phyloP scores from a whole-genome alignment of 1,140 invertebrate species.

The Camponotus floridanus region DNA sequence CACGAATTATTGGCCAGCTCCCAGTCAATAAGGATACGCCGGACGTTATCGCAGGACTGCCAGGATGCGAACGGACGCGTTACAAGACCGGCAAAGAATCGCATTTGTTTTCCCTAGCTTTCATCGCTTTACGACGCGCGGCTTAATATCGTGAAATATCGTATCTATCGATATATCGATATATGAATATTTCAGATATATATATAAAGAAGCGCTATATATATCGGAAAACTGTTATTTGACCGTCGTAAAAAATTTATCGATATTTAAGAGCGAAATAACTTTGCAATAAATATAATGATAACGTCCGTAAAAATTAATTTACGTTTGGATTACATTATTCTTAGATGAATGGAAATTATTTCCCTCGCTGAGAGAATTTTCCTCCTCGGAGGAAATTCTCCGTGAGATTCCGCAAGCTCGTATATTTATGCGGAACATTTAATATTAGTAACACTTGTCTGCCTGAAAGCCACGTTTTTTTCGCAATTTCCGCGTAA shows the following conservation, averaged over 20 bases:
- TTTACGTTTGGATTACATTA: background rate
- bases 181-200: slow-evolving; percentile 35
- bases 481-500: slow-evolving; percentile 55
- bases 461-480: slow-evolving; percentile 34
- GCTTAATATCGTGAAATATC: slow-evolving; percentile 15
- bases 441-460: slow-evolving; percentile 59
- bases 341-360: slow-evolving; percentile 19
- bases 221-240: slow-evolving; percentile 21
- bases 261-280: slow-evolving; percentile 24
- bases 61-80: slow-evolving; percentile 32
- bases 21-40: slow-evolving; percentile 52
- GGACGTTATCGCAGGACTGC: slow-evolving; percentile 50
- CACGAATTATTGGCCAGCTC: slow-evolving; percentile 60
- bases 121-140: background rate
- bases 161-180: background rate
- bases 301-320: background rate
- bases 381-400: slow-evolving; percentile 3
- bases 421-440: slow-evolving; percentile 49
- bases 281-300: slow-evolving; percentile 7
- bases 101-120: background rate
- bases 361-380: background rate
- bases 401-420: background rate
- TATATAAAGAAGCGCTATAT: slow-evolving; percentile 35
- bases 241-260: slow-evolving; percentile 7
- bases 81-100: slow-evolving; percentile 6